Base-by-base conservation (phyloP, 2,113 vertebrate species). In the Toxotes jaculatrix region DNA sequence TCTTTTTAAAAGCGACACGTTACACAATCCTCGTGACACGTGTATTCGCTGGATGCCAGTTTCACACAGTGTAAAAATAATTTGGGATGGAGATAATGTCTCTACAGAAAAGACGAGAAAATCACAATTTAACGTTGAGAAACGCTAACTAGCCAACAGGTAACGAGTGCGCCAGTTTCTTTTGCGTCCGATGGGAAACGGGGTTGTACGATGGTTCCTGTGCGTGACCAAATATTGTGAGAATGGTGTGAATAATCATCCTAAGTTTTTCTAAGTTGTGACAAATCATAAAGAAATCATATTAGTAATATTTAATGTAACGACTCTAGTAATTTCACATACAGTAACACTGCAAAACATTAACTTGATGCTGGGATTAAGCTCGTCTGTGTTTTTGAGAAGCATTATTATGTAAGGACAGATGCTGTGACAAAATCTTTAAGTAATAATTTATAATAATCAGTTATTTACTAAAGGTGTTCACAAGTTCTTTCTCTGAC, bases 51-150 rank as follows among this genome's bases (percentile, higher is more conserved):
- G 2, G n/a, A 34, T 32, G 0, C 1, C 1, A 3, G 0, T 4
- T 0, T 40, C 5, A 53, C 0, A 4, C 0, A 1, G 0, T 60
- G 6, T 16, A 12, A 0, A 0, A 47, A 40, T 1, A 7, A 14
- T 0, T 0, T 3, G 0, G 51, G 0, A 0, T 1, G 1, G 2
- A 7, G 23, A 51, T 0, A 2, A 4, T 60, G 23, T 1, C 16
- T 66, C 3, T 0, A 0, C 5, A 13, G 0, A 59, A 61, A 40
- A n/a, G 2, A n/a, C 0, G 3, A 62, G 1, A 56, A 67, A 70
- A n/a, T 0, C 1, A 0, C 0, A n/a, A 17, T 53, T 38, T 66
- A 6, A 23, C 13, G 23, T 36, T 27, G 11, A 12, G 4, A 40
- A 1, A 0, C 32, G 27, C 38, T 42, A 45, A 3, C 1, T 12